Base-by-base conservation (phyloP, 2,113 vertebrate species). In the Nycticebus coucang region DNA sequence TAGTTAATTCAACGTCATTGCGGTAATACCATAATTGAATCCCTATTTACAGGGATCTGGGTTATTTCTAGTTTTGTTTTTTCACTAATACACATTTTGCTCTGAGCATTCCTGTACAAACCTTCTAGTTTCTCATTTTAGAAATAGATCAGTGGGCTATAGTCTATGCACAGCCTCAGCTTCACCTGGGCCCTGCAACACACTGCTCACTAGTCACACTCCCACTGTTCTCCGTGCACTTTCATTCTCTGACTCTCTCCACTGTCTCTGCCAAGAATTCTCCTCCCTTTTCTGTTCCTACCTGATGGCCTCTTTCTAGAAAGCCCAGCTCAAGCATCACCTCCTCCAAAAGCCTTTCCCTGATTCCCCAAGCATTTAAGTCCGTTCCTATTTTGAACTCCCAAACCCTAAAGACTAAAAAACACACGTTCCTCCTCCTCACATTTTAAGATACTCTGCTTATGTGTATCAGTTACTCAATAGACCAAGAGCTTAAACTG, bases 191-290 rank as follows among this genome's bases (percentile, higher is more conserved):
- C 37, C 79, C 83, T 35, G 53, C n/a, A 21, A 37, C 15, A 37
- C 11, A 1, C 4, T 13, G 1, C 24, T 45, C 6, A 0, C 26
- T 18, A 22, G 26, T 5, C 12, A 21, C n/a, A 17, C 41, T 28
- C 57, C 89, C 2, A 3, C 64, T 14, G 28, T 9, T 53, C 13
- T 15, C 10, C 30, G 1, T 7, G 14, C 1, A 19, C 41, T n/a
- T 69, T 83, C 64, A 24, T 12, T n/a, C 80, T 57, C 41, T 19
- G 28, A 1, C n/a, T 50, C 82, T 35, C 28, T 62, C 90, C 24
- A 28, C 28, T 24, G 41, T 28, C n/a, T 77, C 88, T 85, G 59
- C n/a, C 66, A 62, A 50, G 8, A 22, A 69, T 62, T 37, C 75
- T 41, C 22, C 22, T 15, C 30, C 74, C 84, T 53, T 37, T 68